Conservation (phyloP, 2,888 invertebrate species). For the Tetranychus truncatus region DNA sequence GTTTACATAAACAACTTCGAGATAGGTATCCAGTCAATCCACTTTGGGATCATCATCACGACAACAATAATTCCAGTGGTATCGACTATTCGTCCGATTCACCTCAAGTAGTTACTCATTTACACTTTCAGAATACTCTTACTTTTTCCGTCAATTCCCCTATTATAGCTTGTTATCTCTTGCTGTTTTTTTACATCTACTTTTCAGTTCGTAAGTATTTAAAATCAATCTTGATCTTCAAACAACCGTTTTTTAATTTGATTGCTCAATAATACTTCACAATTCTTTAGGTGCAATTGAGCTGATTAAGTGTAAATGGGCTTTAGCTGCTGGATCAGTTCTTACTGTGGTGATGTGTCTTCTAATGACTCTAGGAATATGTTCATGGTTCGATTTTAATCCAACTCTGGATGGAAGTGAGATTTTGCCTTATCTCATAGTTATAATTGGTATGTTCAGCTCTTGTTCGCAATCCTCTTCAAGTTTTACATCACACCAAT, state of each 20-base stretch:
- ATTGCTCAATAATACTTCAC: background rate
- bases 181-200: constrained; percentile 77
- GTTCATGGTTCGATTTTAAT: constrained; percentile 33
- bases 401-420: constrained; percentile 43
- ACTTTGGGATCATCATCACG: background rate
- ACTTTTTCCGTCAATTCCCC: constrained; percentile 68
- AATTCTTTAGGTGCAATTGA: constrained; percentile 54
- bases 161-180: constrained; percentile 58
- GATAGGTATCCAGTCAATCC: constrained; percentile 16
- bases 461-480: constrained; percentile 28
- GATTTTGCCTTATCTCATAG: constrained; percentile 80
- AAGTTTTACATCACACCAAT: background rate
- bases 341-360: constrained; percentile 59
- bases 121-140: constrained; percentile 75
- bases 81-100: background rate
- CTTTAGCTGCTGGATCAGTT: constrained; percentile 72
- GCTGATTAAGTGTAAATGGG: constrained; percentile 64
- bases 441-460: constrained; percentile 55
- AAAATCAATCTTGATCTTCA: background rate
- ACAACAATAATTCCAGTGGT: background rate
- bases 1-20: constrained; percentile 11
- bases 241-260: background rate
- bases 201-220: constrained; percentile 56
- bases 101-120: constrained; percentile 39
- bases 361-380: constrained; percentile 60